These are phyloP conservation scores for Carassius carassius DNA, from an alignment of 2,113 vertebrate species.

Conservation along the genomic window DNA sequence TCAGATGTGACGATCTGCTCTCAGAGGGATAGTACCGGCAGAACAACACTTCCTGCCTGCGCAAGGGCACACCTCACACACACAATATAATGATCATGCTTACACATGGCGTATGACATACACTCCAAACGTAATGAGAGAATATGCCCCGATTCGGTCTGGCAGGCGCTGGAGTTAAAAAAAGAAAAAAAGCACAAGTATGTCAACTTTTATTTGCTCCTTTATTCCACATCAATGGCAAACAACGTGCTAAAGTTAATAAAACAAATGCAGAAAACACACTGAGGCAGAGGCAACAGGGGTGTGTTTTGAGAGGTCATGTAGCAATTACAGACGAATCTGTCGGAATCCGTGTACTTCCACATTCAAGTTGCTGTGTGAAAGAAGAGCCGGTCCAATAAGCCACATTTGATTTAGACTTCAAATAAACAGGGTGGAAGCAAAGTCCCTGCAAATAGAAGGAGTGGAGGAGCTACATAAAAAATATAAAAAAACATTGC, in stretches of 20 bases:
- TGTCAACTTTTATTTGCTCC: constrained; percentile 80
- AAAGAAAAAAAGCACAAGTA: constrained; percentile 69
- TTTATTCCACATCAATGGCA: constrained; percentile 79
- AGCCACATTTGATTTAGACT: constrained; percentile 75
- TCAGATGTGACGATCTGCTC: constrained; percentile 76
- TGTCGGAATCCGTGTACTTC: constrained; percentile 45
- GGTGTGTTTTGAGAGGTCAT: constrained; percentile 69
- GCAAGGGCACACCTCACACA: constrained; percentile 65
- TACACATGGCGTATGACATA: constrained; percentile 47
- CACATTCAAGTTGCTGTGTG: constrained; percentile 49
- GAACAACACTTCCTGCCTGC: constrained; percentile 74
- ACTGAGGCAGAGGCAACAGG: constrained; percentile 52
- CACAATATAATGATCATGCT: constrained; percentile 60
- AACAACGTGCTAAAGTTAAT: constrained; percentile 70
- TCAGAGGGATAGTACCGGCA: constrained; percentile 79
- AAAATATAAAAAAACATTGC: constrained; percentile 49
- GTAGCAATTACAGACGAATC: constrained; percentile 79
- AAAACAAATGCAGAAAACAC: constrained; percentile 71
- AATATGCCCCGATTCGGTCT: constrained; percentile 55
- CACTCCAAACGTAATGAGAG: constrained; percentile 61
- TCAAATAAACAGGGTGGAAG: constrained; percentile 65
- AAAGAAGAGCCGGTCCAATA: constrained; percentile 71
- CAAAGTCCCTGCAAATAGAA: constrained; percentile 61
- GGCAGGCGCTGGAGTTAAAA: constrained; percentile 52
- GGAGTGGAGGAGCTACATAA: constrained; percentile 31